These are phyloP conservation scores for Marcusenius ussheri DNA, from an alignment of 2,113 vertebrate genomes.

Conservation along the genomic window DNA sequence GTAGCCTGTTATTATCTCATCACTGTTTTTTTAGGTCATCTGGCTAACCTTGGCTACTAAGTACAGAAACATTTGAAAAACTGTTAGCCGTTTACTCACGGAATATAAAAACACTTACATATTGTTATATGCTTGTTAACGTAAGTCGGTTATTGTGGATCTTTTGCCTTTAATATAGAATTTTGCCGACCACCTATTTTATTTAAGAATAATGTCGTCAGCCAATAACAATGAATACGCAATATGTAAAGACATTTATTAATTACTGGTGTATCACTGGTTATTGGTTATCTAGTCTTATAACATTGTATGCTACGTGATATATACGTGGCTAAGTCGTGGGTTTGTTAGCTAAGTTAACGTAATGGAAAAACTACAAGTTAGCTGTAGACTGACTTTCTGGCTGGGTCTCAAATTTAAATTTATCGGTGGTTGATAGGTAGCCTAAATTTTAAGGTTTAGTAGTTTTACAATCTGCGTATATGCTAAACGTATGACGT, in stretches of 20 bases:
- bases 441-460: not conserved
- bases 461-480: not conserved
- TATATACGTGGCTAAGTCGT: not conserved
- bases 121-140: not conserved
- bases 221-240: not conserved
- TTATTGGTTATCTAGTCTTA: not conserved
- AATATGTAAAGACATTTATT: not conserved
- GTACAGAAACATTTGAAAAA: not conserved
- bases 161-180: not conserved
- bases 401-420: not conserved
- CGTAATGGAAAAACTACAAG: not conserved
- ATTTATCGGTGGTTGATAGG: not conserved
- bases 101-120: not conserved
- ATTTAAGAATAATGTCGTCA: not conserved
- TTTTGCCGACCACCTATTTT: not conserved
- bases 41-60: not conserved
- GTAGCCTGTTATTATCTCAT: not conserved
- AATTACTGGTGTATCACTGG: not conserved
- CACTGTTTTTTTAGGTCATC: not conserved
- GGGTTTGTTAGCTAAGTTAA: not conserved
- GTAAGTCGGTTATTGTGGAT: not conserved
- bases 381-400: not conserved
- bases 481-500: not conserved
- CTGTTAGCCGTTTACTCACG: not conserved
- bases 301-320: not conserved